phyloP scores from a whole-genome alignment of 1,140 invertebrate genomes.

The Heliconius congener region DNA sequence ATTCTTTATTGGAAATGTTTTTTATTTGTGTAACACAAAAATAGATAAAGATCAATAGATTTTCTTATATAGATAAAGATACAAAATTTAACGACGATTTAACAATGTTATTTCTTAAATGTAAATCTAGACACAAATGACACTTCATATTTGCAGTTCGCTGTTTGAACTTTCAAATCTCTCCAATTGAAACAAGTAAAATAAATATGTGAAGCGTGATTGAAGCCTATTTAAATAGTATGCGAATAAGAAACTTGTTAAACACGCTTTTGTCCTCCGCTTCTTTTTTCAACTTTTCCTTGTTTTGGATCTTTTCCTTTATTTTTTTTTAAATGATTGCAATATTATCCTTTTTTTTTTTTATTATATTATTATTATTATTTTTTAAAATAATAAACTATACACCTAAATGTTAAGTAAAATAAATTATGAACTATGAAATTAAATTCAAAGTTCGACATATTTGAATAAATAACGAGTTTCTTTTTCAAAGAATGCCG shows the following conservation, averaged over 20 bases:
- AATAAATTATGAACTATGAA: not conserved
- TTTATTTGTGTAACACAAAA: not conserved
- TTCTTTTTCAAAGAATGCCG: constrained; percentile 13
- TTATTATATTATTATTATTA: too few relatives aligned
- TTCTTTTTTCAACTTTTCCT: not conserved
- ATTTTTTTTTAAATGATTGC: not conserved
- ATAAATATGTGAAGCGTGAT: constrained; percentile 62
- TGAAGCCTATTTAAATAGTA: constrained; percentile 42
- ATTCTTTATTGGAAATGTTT: not conserved
- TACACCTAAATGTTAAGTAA: too few relatives aligned
- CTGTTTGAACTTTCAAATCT: constrained; percentile 78
- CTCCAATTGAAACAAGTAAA: constrained; percentile 70
- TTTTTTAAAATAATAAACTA: too few relatives aligned
- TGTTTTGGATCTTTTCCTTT: not conserved
- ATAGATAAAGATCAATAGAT: not conserved
- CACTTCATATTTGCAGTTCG: constrained; percentile 63
- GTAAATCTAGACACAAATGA: constrained; percentile 53
- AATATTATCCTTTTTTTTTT: not conserved
- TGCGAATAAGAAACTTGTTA: constrained; percentile 43
- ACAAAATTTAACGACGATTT: not conserved
- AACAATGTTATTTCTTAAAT: constrained; percentile 30
- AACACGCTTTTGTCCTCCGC: constrained; percentile 14
- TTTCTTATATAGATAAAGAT: not conserved
- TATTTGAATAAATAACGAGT: constrained; percentile 8
- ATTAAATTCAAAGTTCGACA: not conserved